Conservation (phyloP, 2,888 invertebrate species). For the Chrysolina americana region DNA sequence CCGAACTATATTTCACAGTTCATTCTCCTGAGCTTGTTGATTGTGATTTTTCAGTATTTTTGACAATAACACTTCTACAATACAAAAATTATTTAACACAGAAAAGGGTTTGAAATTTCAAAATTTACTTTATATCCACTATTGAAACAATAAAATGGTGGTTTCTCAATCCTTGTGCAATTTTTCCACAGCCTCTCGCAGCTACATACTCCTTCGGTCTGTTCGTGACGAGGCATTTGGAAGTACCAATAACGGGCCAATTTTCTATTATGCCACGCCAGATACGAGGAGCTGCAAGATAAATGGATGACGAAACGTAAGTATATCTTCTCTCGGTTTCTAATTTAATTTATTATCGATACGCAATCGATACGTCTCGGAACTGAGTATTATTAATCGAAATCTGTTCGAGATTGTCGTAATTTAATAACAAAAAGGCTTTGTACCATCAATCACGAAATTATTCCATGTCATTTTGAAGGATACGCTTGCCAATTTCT, state of each 20-base stretch:
- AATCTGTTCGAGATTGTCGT: conserved; percentile 35
- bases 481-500: conserved; percentile 41
- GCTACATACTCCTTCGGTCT: conserved; percentile 2
- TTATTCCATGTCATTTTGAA: conserved; percentile 36
- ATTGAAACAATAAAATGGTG: no score
- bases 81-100: no score
- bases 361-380: conserved; percentile 30
- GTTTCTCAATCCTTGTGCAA: neutral
- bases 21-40: no score
- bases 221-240: conserved; percentile 22
- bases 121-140: no score
- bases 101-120: no score
- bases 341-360: conserved; percentile 33
- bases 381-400: conserved; percentile 32
- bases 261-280: conserved; percentile 16
- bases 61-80: no score
- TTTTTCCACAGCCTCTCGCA: conserved; percentile 6
- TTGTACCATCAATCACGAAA: conserved; percentile 45
- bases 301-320: conserved; percentile 27
- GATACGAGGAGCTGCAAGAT: conserved; percentile 26
- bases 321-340: conserved; percentile 30
- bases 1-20: no score
- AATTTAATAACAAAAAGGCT: conserved; percentile 42
- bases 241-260: conserved; percentile 23
- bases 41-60: no score